These are phyloP conservation scores for Orthosia cruda DNA, from an alignment of 2,888 invertebrate genomes.

Conservation along the genomic window DNA sequence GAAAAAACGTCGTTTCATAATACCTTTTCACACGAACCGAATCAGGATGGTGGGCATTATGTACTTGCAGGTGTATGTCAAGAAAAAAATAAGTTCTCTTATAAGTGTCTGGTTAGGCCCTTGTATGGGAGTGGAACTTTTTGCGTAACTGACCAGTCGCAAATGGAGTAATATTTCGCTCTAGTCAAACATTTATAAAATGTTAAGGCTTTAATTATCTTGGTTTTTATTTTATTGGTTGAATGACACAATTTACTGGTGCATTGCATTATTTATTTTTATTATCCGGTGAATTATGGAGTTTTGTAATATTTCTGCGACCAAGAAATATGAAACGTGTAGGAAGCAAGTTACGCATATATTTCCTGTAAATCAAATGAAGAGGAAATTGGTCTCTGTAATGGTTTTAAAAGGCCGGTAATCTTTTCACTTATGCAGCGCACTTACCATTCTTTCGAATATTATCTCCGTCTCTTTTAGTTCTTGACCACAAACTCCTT, in stretches of 20 bases:
- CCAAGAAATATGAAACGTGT: conserved; percentile 31
- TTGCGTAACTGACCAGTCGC: conserved; percentile 65
- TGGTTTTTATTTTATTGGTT: conserved; percentile 46
- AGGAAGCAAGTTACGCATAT: conserved; percentile 44
- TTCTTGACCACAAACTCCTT: conserved; percentile 10
- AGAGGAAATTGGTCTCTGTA: conserved; percentile 42
- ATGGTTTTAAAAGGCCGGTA: conserved; percentile 40
- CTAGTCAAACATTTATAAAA: conserved; percentile 50
- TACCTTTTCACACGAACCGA: conserved; percentile 29
- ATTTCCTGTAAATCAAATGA: conserved; percentile 45
- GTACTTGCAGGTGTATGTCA: conserved; percentile 15
- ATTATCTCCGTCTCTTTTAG: conserved; percentile 22
- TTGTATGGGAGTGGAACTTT: conserved; percentile 55
- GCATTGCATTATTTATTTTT: conserved; percentile 20
- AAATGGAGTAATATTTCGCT: conserved; percentile 57
- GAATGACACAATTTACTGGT: conserved; percentile 34
- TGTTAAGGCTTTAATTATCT: conserved; percentile 36
- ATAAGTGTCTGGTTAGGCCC: conserved; percentile 40
- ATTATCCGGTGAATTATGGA: conserved; percentile 25
- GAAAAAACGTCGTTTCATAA: conserved; percentile 38
- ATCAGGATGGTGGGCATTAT: conserved; percentile 40
- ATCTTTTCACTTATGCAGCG: conserved; percentile 38
- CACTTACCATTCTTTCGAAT: conserved; percentile 13
- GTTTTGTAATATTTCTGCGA: conserved; percentile 30
- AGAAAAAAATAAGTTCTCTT: conserved; percentile 53